Base-by-base conservation (phyloP, 2,113 vertebrate species). In the Malurus melanocephalus region DNA sequence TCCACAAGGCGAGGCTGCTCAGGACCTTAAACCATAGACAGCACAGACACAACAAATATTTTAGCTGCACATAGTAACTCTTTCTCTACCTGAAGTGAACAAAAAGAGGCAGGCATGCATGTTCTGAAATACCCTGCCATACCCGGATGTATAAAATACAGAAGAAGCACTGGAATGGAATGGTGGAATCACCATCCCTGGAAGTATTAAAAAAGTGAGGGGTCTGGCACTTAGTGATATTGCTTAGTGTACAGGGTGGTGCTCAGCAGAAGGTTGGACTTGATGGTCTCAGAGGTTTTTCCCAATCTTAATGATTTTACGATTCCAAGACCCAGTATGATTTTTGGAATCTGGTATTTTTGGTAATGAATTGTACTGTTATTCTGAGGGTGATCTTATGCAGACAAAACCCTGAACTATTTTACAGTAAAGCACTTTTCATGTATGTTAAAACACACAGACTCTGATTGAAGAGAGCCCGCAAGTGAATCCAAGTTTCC, bases 381-480 rank as follows among this genome's bases (percentile, higher is more conserved):
- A 69, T 49, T 52, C 51, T 4, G 4, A 76, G 16, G 19, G 15
- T 15, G 73, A 72, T 57, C 73, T 75, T 67, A 84, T 3, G 23
- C 11, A 71, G 77, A 51, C 40, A 84, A 91, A 87, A 67, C 10
- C 23, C 60, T 40, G 23, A 28, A 46, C 22, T 20, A 59, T 59
- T 87, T 97, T 93, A 99, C 48, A 99, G 95, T 78, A 99, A 97
- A 49, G 99, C 98, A 89, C 98, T 99, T 97, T 99, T 99, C 62
- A 97, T 96, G 28, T 99, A 99, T 13, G 98, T 98, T 97, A 99
- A 95, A 80, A 99, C 93, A 97, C 99, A 99, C 38, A 99, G 96
- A 72, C 97, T 99, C 96, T 99, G 98, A 95, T 98, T 97, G 75
- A 99, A 98, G 6, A 98, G 98, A 24, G 94, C 94, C 33, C 52